These are phyloP conservation scores for Rhincodon typus DNA, from an alignment of 2,797 vertebrate species.

Conservation along the genomic window DNA sequence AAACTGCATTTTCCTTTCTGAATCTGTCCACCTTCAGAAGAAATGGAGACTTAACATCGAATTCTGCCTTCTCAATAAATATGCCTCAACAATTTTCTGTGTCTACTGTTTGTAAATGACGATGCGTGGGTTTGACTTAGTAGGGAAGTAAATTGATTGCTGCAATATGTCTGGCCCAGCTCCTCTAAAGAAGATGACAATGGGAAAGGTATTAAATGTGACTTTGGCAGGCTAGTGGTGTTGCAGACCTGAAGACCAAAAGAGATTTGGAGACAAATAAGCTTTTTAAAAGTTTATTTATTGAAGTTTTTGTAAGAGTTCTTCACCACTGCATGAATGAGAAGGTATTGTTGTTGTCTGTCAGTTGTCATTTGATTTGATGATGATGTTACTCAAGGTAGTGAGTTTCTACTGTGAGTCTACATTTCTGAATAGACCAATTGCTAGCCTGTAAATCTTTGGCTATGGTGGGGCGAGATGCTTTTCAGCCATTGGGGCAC, in stretches of 20 bases:
- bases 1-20: not conserved
- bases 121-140: not conserved
- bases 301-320: not conserved
- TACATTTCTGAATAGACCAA: no score
- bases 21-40: not conserved
- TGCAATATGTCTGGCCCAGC: not conserved
- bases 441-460: no score
- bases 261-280: not conserved
- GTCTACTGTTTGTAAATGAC: not conserved
- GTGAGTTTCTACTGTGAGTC: no score
- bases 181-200: not conserved
- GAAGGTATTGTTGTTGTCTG: not conserved
- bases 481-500: no score
- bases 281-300: not conserved
- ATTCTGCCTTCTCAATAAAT: not conserved
- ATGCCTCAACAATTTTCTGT: not conserved
- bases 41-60: not conserved
- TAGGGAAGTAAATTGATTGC: not conserved
- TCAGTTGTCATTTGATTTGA: no score
- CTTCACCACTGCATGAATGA: not conserved
- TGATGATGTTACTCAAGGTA: no score
- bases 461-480: no score
- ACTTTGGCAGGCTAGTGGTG: not conserved
- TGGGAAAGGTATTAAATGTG: not conserved
- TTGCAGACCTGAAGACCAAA: not conserved